Evolutionary conservation across 2,113 vertebrate genomes (phyloP).

Genomic region (Chrysochloris asiatica): DNA sequence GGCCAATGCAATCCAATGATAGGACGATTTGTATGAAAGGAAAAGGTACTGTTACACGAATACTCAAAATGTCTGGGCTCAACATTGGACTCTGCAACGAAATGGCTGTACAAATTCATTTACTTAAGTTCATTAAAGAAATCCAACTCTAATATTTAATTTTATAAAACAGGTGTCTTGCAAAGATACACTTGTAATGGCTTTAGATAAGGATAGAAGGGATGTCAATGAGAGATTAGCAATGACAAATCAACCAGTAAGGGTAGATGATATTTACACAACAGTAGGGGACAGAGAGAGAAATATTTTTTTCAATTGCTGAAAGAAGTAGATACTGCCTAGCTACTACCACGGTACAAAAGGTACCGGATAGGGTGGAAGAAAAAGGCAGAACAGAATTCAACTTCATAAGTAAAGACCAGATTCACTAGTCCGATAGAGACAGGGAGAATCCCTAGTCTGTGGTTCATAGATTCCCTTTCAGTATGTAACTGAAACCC

Average conservation of each 20-base stretch:
- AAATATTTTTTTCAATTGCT: background rate
- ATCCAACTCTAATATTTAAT: background rate
- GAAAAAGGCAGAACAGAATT: background rate
- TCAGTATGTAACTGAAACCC: background rate
- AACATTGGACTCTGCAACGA: background rate
- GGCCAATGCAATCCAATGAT: background rate
- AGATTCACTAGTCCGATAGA: background rate
- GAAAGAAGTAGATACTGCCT: background rate
- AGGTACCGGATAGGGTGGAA: background rate
- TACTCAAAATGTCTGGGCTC: background rate
- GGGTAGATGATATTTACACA: background rate
- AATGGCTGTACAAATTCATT: constrained; percentile 2
- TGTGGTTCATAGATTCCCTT: background rate
- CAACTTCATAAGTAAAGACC: background rate
- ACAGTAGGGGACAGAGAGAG: background rate
- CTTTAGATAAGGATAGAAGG: constrained; percentile 1
- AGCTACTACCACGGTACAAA: too few species aligned
- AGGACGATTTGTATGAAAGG: background rate
- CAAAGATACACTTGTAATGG: background rate
- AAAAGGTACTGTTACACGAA: background rate
- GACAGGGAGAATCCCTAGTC: background rate
- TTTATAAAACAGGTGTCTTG: constrained; percentile 51
- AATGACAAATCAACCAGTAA: background rate
- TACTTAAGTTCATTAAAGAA: constrained; percentile 24
- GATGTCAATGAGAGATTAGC: background rate